These are phyloP conservation scores for Cremastobaeus sp. DNA, from an alignment of 2,888 invertebrate species.

Conservation along the genomic window DNA sequence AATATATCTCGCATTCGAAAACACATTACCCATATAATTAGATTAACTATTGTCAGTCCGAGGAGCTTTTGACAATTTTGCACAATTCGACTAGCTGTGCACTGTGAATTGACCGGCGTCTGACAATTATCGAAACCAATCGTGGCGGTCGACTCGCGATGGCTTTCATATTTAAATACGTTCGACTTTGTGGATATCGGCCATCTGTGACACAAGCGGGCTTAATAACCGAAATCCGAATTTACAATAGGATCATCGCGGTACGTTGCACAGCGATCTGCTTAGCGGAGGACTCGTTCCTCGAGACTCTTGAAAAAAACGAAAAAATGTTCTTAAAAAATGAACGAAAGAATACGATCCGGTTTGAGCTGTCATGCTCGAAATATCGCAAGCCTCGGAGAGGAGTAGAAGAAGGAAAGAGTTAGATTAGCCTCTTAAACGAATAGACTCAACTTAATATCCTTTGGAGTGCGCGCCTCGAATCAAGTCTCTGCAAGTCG, in stretches of 20 bases:
- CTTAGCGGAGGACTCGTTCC: slow-evolving; percentile 65
- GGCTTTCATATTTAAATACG: slow-evolving; percentile 9
- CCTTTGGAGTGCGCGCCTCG: slow-evolving; percentile 38
- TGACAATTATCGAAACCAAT: slow-evolving; percentile 6
- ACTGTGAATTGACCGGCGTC: not conserved
- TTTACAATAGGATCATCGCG: slow-evolving; percentile 70
- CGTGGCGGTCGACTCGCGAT: not conserved
- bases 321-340: slow-evolving; percentile 54
- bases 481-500: slow-evolving; percentile 23
- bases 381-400: slow-evolving; percentile 57
- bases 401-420: slow-evolving; percentile 43
- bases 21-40: too few species aligned
- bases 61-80: too few species aligned
- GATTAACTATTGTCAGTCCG: too few species aligned
- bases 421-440: slow-evolving; percentile 72
- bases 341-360: slow-evolving; percentile 63
- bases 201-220: slow-evolving; percentile 39
- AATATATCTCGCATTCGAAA: too few species aligned
- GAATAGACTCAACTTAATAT: slow-evolving; percentile 69
- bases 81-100: too few species aligned
- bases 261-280: slow-evolving; percentile 70
- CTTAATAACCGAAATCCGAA: slow-evolving; percentile 62
- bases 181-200: slow-evolving; percentile 33
- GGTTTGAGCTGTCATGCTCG: slow-evolving; percentile 69
- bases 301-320: slow-evolving; percentile 28